Percentiles rank a stretch among this genome's conserved stretches.
These are phyloP conservation scores for Lipophrys pholis DNA, from an alignment of 2,113 vertebrate genomes.

Conservation along the genomic window DNA sequence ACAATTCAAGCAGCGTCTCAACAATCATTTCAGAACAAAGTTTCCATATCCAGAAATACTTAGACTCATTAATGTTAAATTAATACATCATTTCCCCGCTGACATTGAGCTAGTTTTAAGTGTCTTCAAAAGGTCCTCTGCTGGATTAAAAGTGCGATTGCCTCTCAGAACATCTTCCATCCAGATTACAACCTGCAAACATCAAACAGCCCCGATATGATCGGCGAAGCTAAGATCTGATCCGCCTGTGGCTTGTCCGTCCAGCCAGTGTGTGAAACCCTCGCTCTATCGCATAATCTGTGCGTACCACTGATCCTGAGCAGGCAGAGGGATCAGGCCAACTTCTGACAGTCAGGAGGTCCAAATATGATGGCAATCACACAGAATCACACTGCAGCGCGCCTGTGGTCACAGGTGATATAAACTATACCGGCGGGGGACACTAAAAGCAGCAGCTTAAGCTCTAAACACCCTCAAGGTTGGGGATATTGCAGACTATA, in stretches of 20 bases:
- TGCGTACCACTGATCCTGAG: constrained; percentile 21
- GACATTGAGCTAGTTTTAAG: not conserved
- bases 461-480: constrained; percentile 1
- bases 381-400: not conserved
- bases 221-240: constrained; percentile 40
- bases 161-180: constrained; percentile 6
- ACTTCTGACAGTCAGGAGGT: constrained; percentile 16
- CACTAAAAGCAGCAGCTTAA: not conserved
- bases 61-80: constrained; percentile 15
- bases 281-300: constrained; percentile 7
- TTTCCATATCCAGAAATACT: constrained; percentile 7
- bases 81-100: constrained; percentile 6
- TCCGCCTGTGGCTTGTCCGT: constrained; percentile 18
- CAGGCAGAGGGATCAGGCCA: constrained; percentile 26
- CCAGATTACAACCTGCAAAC: constrained; percentile 38
- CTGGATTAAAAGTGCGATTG: constrained; percentile 20
- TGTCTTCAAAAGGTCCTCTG: not conserved
- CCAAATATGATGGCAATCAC: constrained; percentile 7
- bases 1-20: not conserved
- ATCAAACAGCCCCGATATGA: constrained; percentile 34
- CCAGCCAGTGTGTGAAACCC: constrained; percentile 16
- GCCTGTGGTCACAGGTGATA: not conserved
- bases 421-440: constrained; percentile 5
- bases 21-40: not conserved
- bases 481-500: not conserved